These are phyloP conservation scores for Epinephelus awoara DNA, from an alignment of 2,797 vertebrate genomes.

Conservation along the genomic window DNA sequence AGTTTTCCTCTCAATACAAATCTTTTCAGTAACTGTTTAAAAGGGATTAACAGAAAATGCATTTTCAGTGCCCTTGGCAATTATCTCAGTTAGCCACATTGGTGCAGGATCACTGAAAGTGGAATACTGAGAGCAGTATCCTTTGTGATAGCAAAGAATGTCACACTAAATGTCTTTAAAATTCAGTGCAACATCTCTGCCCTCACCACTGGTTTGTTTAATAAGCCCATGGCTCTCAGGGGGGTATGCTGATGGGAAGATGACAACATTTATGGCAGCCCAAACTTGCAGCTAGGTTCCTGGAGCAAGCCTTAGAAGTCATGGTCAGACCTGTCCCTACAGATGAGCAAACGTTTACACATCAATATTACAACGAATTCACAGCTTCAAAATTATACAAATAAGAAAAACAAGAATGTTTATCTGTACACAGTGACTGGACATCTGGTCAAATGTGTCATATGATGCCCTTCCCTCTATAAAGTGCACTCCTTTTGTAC, in stretches of 20 bases:
- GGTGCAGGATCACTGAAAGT: constrained; percentile 45
- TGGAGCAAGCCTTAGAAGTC: constrained; percentile 6
- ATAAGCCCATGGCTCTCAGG: constrained; percentile 38
- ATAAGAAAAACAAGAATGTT: constrained; percentile 64
- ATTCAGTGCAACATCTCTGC: constrained; percentile 33
- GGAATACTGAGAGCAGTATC: constrained; percentile 7
- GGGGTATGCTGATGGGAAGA: neutral
- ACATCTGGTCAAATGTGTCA: constrained; percentile 34
- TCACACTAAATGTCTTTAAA: constrained; percentile 30
- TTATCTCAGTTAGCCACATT: constrained; percentile 36
- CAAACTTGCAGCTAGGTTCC: constrained; percentile 5
- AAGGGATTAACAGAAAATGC: constrained; percentile 12
- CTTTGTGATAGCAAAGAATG: constrained; percentile 6
- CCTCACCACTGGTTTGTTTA: neutral
- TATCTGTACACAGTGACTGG: constrained; percentile 69
- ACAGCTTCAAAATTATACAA: constrained; percentile 84
- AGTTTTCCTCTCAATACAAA: neutral
- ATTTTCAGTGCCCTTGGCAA: constrained; percentile 18
- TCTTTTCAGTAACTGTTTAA: constrained; percentile 17
- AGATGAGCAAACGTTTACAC: constrained; percentile 76
- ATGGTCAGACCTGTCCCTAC: constrained; percentile 8
- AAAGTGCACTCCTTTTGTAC: constrained; percentile 48
- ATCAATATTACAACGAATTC: constrained; percentile 81
- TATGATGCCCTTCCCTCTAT: constrained; percentile 20
- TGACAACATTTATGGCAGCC: constrained; percentile 2